Conservation (phyloP, 2,113 vertebrate genomes). For the Glaucidium brasilianum region DNA sequence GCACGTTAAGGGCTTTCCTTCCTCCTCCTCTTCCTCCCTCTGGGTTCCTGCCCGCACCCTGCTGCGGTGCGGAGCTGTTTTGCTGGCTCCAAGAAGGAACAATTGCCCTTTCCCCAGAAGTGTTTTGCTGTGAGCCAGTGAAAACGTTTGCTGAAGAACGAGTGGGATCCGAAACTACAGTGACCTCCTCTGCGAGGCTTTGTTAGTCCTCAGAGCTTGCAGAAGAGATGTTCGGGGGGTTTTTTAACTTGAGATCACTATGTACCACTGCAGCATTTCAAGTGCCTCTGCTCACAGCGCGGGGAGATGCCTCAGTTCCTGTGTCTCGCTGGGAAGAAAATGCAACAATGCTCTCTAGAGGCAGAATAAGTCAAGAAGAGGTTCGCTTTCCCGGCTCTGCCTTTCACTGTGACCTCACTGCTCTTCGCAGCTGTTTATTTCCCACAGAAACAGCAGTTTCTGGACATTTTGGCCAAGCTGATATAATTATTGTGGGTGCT, state of each 20-base stretch:
- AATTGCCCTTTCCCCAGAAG: neutral
- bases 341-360: constrained; percentile 66
- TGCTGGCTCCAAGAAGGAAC: neutral
- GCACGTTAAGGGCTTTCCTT: neutral
- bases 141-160: rapidly evolving
- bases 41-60: neutral
- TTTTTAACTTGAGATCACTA: rapidly evolving
- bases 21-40: neutral
- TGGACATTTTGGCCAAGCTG: neutral
- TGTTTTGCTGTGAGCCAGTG: neutral
- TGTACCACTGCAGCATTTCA: neutral
- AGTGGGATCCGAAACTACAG: neutral
- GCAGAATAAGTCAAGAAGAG: constrained; percentile 43
- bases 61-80: neutral
- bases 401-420: neutral
- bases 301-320: neutral
- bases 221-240: neutral
- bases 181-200: neutral
- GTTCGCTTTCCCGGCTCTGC: neutral
- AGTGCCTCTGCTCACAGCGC: neutral
- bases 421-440: neutral
- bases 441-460: neutral
- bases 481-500: rapidly evolving
- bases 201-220: neutral
- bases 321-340: constrained; percentile 50